Evolutionary conservation across 2,797 vertebrate species (phyloP), one percentile per base, ranked within the genome.

Genomic region (Notolabrus celidotus): DNA sequence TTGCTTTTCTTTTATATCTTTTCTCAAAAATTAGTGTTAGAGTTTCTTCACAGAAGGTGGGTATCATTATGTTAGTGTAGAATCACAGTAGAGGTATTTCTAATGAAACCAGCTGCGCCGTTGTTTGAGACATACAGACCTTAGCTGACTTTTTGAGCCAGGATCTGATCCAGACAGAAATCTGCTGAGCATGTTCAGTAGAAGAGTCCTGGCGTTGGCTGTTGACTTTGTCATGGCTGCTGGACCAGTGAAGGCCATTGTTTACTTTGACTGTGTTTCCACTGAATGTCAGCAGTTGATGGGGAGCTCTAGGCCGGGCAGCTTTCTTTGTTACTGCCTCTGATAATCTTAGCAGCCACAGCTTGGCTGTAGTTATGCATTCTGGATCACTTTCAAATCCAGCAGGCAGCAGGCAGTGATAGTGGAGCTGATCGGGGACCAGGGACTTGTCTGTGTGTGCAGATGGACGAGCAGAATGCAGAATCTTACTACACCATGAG

Each of bases 211-310:
- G 70, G 65, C 56, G 78, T 74, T 75, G 55, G 55, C 65, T 87
- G 86, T 89, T 86, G 89, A 90, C 79, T 91, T 89, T 85, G 83
- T 83, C 81, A 59, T 63, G 68, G 71, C 77, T 78, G 59, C 42
- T 84, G 74, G 53, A 73, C 80, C 17, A 34, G 65, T 73, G 72
- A 64, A 76, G 68, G 79, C 81, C 70, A 78, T 86, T 89, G 88
- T 93, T 89, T 90, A 80, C 70, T 77, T 78, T 79, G 82, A 84
- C 81, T 83, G 62, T 79, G 74, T 87, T 89, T 89, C 82, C 66
- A 85, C 70, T 67, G 76, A 23, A 64, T 68, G 80, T 88, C 83
- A 89, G 89, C 83, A 70, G 78, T 51, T n/a, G 76, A 64, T 74
- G 73, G 57, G 64, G 69, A 76, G 31, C 55, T 70, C 69, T 63